Base-by-base conservation (phyloP, 2,888 invertebrate genomes). In the Euplexia lucipara region DNA sequence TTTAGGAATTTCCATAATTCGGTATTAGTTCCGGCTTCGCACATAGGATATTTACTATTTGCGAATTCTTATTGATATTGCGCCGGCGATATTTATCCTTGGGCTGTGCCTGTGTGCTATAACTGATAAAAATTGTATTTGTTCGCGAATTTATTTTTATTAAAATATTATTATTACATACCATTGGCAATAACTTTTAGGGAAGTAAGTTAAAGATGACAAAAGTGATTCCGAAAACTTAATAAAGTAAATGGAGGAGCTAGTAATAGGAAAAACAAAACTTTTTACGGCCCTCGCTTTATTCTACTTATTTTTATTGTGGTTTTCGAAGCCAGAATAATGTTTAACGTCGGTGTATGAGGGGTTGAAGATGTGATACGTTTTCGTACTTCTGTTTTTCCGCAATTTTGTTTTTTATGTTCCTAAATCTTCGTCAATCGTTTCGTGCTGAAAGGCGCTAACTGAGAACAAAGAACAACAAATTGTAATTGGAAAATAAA, bases 401-500 rank as follows among this genome's bases (percentile, higher is more conserved):
- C 64, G 47, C 52, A 63, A 65, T 70, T 80, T 60, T 57, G 22
- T 57, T 60, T 62, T 62, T 48, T n/a, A 57, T 61, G 34, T 62
- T 48, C 42, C 37, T 56, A 61, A 58, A 52, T 68, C 60, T 66
- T 70, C 54, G 45, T 51, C 59, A 63, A 71, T 57, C 53, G 64
- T 52, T 68, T 58, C 39, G 35, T 45, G 65, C 37, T 51, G 42
- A 66, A 67, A 60, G 67, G 67, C 62, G 62, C 69, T 78, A 78
- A 70, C 65, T 76, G 42, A 47, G 14, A 59, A 52, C 51, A 53
- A 63, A 56, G 70, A 77, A 68, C 70, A 74, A 70, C 73, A 79
- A 73, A 61, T 74, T 77, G 68, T 77, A 78, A 81, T 80, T 79
- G 70, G 77, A 69, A 83, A 79, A 83, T 83, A 83, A 84, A 82